Evolutionary conservation across 2,113 vertebrate species (phyloP).

Genomic region (Kryptolebias marmoratus): DNA sequence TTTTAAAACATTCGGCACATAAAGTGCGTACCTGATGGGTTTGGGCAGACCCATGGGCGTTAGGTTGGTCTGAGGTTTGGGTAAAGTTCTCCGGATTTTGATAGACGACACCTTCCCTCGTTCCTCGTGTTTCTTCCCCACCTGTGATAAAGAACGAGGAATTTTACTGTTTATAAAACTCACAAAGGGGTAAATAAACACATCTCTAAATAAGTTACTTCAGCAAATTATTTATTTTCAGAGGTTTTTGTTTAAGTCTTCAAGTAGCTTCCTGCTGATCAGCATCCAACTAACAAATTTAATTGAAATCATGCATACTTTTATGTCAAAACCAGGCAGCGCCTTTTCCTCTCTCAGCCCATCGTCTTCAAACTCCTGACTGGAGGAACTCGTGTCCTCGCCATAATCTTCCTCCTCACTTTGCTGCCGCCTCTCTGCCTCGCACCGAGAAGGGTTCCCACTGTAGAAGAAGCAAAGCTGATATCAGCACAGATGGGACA

Average conservation of each 20-base stretch:
- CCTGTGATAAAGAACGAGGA: slow-evolving; percentile 32
- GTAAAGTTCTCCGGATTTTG: slow-evolving; percentile 85
- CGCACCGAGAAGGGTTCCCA: slow-evolving; percentile 21
- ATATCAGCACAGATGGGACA: neutral
- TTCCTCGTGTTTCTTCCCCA: slow-evolving; percentile 63
- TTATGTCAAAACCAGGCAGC: slow-evolving; percentile 82
- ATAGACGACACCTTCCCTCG: slow-evolving; percentile 88
- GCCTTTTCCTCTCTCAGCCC: slow-evolving; percentile 78
- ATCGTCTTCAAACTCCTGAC: slow-evolving; percentile 67
- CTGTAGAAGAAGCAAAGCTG: slow-evolving; percentile 12
- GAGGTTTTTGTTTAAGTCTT: neutral
- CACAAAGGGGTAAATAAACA: neutral
- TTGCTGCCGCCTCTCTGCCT: slow-evolving; percentile 48
- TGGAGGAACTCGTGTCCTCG: slow-evolving; percentile 63
- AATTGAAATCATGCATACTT: slow-evolving; percentile 67
- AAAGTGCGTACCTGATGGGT: slow-evolving; percentile 79
- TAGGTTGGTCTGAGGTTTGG: slow-evolving; percentile 84
- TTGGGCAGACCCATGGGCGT: slow-evolving; percentile 92
- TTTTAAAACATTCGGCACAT: no score
- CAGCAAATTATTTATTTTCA: neutral
- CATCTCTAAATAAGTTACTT: neutral
- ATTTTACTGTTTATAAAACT: neutral
- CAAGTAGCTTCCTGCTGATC: no score
- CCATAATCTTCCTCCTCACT: slow-evolving; percentile 65
- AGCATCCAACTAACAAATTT: neutral